Conservation (phyloP, 2,888 invertebrate species). For the Pycnomerus fuliginosus region DNA sequence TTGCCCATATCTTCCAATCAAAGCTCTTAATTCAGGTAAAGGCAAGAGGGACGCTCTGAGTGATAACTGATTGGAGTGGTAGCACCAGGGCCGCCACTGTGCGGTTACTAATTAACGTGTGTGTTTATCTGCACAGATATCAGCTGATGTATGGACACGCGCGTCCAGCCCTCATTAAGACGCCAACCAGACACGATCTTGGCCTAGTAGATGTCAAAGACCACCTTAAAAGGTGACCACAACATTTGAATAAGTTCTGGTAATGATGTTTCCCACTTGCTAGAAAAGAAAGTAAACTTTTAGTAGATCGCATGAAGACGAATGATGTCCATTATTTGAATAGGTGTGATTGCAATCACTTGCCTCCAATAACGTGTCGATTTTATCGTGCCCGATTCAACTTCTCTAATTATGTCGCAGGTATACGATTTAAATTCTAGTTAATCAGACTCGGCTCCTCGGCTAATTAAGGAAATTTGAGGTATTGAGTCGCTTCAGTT, state of each 20-base stretch:
- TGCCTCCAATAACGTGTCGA: conserved; percentile 39
- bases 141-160: conserved; percentile 51
- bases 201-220: conserved; percentile 25
- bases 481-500: conserved; percentile 7
- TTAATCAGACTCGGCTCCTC: conserved; percentile 17
- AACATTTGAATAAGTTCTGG: conserved; percentile 16
- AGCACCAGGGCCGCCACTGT: conserved; percentile 22
- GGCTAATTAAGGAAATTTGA: conserved; percentile 22
- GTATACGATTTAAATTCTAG: conserved; percentile 27
- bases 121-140: conserved; percentile 39
- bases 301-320: too few species aligned
- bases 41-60: too few species aligned
- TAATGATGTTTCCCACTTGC: too few species aligned
- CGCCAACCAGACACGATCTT: conserved; percentile 49
- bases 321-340: conserved; percentile 34
- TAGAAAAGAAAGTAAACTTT: too few species aligned
- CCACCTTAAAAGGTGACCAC: conserved; percentile 21
- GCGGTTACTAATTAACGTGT: conserved; percentile 38
- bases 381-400: conserved; percentile 27
- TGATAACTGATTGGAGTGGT: conserved; percentile 25
- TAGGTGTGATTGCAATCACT: conserved; percentile 40
- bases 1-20: too few species aligned
- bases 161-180: conserved; percentile 51
- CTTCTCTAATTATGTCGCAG: conserved; percentile 38
- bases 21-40: too few species aligned